Evolutionary conservation across 2,888 invertebrate genomes (phyloP).

Genomic region (Lithophane ornitopus): DNA sequence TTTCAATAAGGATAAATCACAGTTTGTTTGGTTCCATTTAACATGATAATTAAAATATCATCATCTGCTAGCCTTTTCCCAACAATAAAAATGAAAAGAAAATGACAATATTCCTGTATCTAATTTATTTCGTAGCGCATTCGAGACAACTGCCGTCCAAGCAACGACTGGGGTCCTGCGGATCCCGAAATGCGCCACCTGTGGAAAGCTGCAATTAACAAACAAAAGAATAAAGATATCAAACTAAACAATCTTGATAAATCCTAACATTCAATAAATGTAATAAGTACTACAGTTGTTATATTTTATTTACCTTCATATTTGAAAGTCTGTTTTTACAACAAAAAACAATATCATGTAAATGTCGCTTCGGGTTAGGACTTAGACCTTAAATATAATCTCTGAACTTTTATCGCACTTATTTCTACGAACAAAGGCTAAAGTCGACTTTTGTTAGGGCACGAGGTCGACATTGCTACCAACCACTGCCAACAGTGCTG

Average conservation of each 20-base stretch:
- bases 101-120: too few species aligned
- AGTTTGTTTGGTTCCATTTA: not conserved
- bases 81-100: too few species aligned
- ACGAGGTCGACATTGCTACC: too few species aligned
- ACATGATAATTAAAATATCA: not conserved
- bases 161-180: slow-evolving; percentile 91
- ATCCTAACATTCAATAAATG: slow-evolving; percentile 40
- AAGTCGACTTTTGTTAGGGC: too few species aligned
- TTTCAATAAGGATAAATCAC: not conserved
- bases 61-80: too few species aligned
- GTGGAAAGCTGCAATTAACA: slow-evolving; percentile 76
- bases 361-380: not conserved
- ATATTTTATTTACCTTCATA: slow-evolving; percentile 16
- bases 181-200: slow-evolving; percentile 79
- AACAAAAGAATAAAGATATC: slow-evolving; percentile 61
- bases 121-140: slow-evolving; percentile 77
- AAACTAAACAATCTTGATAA: slow-evolving; percentile 61
- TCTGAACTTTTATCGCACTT: too few species aligned
- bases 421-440: too few species aligned
- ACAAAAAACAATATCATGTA: not conserved
- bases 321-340: not conserved
- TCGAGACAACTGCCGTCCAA: slow-evolving; percentile 77
- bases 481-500: too few species aligned
- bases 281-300: not conserved
- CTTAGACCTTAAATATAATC: too few species aligned